Base-by-base conservation (phyloP, 2,113 vertebrate genomes). In the Lophotis ruficrista region DNA sequence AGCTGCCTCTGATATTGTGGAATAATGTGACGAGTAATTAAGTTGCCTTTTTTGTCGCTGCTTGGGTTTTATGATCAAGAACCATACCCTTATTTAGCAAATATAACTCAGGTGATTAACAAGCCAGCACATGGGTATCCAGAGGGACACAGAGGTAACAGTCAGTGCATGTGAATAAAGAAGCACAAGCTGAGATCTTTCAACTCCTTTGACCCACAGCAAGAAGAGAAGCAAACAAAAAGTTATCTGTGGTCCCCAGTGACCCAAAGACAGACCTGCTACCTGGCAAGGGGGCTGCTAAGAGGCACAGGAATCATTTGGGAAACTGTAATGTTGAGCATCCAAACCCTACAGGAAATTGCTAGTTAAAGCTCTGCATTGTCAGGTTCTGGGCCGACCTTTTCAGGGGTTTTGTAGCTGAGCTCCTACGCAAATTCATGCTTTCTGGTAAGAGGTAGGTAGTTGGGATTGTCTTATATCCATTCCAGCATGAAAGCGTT, bases 11-110 rank as follows among this genome's bases (percentile, higher is more conserved):
- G 31, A 27, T 54, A 51, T 9, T 54, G 56, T 73, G 37, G 58
- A 86, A 83, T 61, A 83, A 83, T 35, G 58, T 2, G 2, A 57
- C 6, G 1, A 83, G 41, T 80, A 93, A 80, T 69, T 33, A 93
- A 64, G 14, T 83, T 92, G 88, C 41, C 14, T 12, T 48, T 79
- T 35, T 83, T 38, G 12, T 80, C 6, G 2, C 56, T 75, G 38
- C 43, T 89, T 81, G 43, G 43, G 60, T 33, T 94, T 92, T 94
- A 76, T 81, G 68, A 92, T 87, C 80, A 91, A 77, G 91, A 86
- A 68, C 60, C 70, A 62, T 78, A 78, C 27, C 21, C 37, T 71
- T 86, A 41, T 75, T 89, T 90, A 95, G 80, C 51, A 94, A 78
- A 81, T 62, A 51, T 45, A 93, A 62, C n/a, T 77, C 57, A 58